phyloP scores from a whole-genome alignment of 2,888 invertebrate genomes.

The Taphrorychus bicolor region DNA sequence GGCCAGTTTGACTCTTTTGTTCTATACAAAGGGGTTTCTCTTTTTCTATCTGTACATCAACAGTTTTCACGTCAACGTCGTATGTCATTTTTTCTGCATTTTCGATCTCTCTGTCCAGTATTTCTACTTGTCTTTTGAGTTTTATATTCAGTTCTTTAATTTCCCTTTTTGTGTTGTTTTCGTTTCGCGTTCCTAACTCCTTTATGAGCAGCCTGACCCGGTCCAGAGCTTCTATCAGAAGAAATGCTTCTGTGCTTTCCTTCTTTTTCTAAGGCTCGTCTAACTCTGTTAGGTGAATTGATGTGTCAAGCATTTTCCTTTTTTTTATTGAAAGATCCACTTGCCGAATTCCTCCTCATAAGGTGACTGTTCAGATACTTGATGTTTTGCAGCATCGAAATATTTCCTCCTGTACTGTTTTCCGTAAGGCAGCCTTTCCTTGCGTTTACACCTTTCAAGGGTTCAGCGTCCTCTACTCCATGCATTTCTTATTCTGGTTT shows the following conservation, averaged over 20 bases:
- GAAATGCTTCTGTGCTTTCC: background rate
- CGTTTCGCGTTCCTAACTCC: background rate
- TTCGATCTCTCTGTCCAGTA: background rate
- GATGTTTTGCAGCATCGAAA: background rate
- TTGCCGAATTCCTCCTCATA: background rate
- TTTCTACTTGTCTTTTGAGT: background rate
- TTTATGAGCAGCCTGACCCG: background rate
- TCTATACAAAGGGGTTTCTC: background rate
- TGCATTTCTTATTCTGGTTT: too few species aligned
- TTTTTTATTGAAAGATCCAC: background rate
- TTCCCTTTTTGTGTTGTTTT: background rate
- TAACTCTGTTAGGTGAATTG: background rate
- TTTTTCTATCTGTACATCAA: background rate
- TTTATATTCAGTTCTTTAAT: constrained; percentile 1
- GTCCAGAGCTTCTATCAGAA: background rate
- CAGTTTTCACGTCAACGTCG: background rate
- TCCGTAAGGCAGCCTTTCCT: too few species aligned
- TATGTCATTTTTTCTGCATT: background rate
- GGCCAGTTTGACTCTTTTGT: background rate
- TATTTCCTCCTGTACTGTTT: too few species aligned
- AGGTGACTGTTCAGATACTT: background rate
- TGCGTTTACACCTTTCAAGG: too few species aligned
- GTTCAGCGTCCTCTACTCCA: too few species aligned
- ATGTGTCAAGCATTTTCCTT: constrained; percentile 1
- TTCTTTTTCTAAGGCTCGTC: background rate